phyloP scores from a whole-genome alignment of 2,888 invertebrate genomes.

The Calameuta filiformis region DNA sequence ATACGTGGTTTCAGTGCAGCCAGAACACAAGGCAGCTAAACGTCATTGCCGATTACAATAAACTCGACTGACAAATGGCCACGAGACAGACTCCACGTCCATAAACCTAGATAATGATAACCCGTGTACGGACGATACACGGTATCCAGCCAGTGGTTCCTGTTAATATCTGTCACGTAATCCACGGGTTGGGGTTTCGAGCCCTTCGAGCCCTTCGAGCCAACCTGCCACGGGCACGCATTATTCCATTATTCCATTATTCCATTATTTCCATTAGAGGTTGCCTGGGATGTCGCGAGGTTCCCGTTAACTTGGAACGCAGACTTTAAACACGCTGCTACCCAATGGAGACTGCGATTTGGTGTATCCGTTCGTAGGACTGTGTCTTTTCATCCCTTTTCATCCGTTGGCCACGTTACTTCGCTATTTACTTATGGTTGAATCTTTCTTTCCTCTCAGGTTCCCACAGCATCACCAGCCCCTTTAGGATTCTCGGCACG shows the following conservation, averaged over 20 bases:
- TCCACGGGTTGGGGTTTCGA: conserved; percentile 18
- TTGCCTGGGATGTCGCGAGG: conserved; percentile 32
- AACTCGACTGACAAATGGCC: conserved; percentile 15
- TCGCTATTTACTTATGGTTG: not conserved
- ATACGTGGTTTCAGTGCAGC: not conserved
- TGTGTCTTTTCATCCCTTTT: not conserved
- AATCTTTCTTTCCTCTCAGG: not conserved
- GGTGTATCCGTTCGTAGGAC: not conserved
- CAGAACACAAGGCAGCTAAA: conserved; percentile 9
- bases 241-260: conserved; percentile 36
- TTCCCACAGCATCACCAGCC: not conserved
- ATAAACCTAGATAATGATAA: conserved; percentile 44
- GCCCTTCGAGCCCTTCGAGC: conserved; percentile 33
- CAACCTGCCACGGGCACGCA: conserved; percentile 41
- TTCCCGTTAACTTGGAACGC: not conserved
- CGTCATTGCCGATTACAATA: conserved; percentile 25
- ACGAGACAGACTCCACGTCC: conserved; percentile 12
- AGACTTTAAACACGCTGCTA: not conserved
- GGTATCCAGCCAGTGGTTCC: conserved; percentile 27
- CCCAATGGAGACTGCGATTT: not conserved
- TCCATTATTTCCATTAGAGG: conserved; percentile 3
- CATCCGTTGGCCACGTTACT: not conserved
- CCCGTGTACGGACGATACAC: conserved; percentile 30
- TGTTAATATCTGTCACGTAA: conserved; percentile 39
- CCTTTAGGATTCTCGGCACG: not conserved